phyloP scores from a whole-genome alignment of 2,113 vertebrate species.

The Mesoclemmys tuberculata region DNA sequence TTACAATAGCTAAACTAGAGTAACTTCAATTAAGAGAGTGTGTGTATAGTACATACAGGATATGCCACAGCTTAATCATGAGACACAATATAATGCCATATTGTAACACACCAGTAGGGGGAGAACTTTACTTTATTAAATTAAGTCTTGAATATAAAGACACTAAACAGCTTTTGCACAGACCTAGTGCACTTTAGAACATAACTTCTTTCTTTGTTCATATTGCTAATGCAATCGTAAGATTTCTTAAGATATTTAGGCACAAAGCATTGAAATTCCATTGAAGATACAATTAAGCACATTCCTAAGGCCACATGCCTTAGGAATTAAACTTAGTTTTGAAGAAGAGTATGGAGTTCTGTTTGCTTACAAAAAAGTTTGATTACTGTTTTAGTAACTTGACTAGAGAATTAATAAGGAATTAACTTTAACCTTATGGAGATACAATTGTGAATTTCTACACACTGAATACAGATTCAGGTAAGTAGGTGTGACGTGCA shows the following conservation, averaged over 20 bases:
- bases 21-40: neutral
- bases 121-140: neutral
- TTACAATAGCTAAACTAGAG: neutral
- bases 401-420: neutral
- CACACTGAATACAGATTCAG: neutral
- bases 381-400: neutral
- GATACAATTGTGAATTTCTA: neutral
- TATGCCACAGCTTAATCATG: neutral
- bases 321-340: neutral
- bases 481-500: neutral
- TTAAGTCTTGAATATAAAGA: neutral
- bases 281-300: neutral
- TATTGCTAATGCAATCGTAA: neutral
- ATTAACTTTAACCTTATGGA: neutral
- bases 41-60: rapidly evolving
- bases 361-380: neutral
- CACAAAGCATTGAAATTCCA: neutral
- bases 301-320: neutral
- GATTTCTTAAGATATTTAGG: neutral
- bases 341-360: neutral
- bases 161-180: neutral
- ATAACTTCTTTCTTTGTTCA: neutral
- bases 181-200: neutral
- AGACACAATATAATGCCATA: neutral
- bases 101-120: constrained; percentile 38